These are phyloP conservation scores for Urechis unicinctus DNA, from an alignment of 2,888 invertebrate genomes.

Conservation along the genomic window DNA sequence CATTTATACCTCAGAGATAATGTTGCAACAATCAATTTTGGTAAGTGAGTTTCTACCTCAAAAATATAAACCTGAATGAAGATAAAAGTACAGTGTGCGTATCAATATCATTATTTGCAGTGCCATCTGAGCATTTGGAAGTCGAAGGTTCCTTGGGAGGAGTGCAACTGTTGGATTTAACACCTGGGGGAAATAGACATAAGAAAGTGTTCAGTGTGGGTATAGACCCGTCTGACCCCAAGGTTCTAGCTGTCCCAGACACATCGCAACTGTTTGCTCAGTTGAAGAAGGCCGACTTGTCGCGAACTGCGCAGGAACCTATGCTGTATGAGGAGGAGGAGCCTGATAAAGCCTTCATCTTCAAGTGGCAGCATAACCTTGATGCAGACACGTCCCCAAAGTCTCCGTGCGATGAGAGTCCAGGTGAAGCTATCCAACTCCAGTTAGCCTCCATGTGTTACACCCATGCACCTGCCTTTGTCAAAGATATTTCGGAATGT, in stretches of 20 bases:
- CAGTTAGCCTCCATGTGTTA: constrained; percentile 88
- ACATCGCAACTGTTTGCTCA: not conserved
- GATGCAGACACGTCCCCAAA: not conserved
- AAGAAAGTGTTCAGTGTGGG: constrained; percentile 81
- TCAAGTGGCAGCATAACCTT: too few species aligned
- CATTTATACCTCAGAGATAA: too few species aligned
- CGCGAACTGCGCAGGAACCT: constrained; percentile 4
- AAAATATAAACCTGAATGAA: too few species aligned
- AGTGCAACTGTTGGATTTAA: constrained; percentile 77
- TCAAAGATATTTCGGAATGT: constrained; percentile 80
- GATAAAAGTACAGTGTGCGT: too few species aligned
- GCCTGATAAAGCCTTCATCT: constrained; percentile 17
- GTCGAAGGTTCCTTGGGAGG: constrained; percentile 86
- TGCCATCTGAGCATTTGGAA: constrained; percentile 54
- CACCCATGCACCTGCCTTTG: constrained; percentile 81
- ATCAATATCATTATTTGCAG: not conserved
- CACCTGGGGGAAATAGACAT: constrained; percentile 72
- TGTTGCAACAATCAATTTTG: too few species aligned
- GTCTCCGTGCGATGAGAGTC: not conserved
- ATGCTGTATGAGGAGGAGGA: not conserved
- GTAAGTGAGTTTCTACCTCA: too few species aligned
- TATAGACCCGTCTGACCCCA: constrained; percentile 58
- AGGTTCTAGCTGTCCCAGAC: not conserved
- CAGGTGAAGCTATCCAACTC: constrained; percentile 45
- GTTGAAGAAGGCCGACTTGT: constrained; percentile 4